A percentile compares a stretch with the other conserved stretches of the same genome.
These are phyloP conservation scores for Sterrhoptilus dennistouni DNA, from an alignment of 2,113 vertebrate genomes.

Conservation along the genomic window DNA sequence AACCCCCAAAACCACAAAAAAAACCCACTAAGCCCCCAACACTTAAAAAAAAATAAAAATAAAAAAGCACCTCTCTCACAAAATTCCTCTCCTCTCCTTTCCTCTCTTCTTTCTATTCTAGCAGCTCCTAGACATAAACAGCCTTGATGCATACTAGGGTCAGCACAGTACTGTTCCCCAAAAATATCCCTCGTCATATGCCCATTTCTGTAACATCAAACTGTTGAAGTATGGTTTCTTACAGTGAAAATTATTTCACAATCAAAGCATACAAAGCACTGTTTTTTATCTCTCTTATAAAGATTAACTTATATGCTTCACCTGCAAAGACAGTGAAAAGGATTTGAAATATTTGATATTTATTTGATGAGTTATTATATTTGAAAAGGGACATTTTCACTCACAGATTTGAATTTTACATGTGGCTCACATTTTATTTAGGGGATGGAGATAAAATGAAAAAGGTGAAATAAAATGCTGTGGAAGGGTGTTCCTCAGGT, in stretches of 20 bases:
- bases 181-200: not conserved
- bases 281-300: not conserved
- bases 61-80: not conserved
- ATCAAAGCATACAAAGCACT: not conserved
- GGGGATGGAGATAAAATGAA: not conserved
- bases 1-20: too few species aligned
- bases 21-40: too few species aligned
- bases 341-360: not conserved
- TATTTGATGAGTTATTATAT: not conserved
- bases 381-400: not conserved
- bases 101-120: not conserved
- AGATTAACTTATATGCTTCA: not conserved
- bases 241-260: not conserved
- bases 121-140: not conserved
- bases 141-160: not conserved
- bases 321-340: not conserved
- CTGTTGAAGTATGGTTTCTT: not conserved
- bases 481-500: not conserved
- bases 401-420: not conserved
- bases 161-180: not conserved
- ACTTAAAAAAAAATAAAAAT: too few species aligned
- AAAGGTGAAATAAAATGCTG: not conserved
- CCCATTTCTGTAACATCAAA: not conserved
- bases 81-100: not conserved
- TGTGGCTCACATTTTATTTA: not conserved